A percentile compares a stretch with the other conserved stretches of the same genome.
These are phyloP conservation scores for Picathartes gymnocephalus DNA, from an alignment of 2,113 vertebrate species.

Conservation along the genomic window DNA sequence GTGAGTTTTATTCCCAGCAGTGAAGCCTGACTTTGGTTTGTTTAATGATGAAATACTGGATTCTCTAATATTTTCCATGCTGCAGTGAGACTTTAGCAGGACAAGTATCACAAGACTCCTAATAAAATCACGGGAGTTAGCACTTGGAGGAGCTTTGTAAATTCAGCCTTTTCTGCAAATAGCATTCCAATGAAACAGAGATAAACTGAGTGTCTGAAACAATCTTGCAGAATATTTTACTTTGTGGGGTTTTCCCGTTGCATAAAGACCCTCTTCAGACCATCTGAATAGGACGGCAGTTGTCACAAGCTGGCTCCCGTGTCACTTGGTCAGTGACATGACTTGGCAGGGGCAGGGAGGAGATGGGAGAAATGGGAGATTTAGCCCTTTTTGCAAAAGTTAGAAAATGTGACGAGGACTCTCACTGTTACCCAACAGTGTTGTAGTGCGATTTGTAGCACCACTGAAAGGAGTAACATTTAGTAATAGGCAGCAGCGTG, in stretches of 20 bases:
- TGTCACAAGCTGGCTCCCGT: neutral
- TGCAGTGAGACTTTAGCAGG: neutral
- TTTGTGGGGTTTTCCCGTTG: neutral
- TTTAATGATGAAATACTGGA: neutral
- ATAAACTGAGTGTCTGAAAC: neutral
- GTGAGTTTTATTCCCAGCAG: neutral
- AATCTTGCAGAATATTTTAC: neutral
- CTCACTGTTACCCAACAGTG: neutral
- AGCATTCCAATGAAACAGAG: neutral
- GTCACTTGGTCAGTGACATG: neutral
- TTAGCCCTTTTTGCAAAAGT: neutral
- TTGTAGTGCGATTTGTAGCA: neutral
- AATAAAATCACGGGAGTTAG: conserved; percentile 11
- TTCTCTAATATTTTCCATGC: neutral
- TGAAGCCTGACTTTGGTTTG: neutral
- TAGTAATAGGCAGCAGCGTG: neutral
- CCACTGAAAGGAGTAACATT: neutral
- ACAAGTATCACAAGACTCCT: neutral
- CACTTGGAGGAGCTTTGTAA: neutral
- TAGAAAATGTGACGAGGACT: neutral
- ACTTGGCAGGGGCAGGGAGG: neutral
- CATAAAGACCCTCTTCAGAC: neutral
- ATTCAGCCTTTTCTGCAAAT: conserved; percentile 32
- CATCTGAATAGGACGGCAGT: neutral
- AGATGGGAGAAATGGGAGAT: neutral